Evolutionary conservation across 2,113 vertebrate genomes (phyloP).

Genomic region (Trochalopteron elliotii): DNA sequence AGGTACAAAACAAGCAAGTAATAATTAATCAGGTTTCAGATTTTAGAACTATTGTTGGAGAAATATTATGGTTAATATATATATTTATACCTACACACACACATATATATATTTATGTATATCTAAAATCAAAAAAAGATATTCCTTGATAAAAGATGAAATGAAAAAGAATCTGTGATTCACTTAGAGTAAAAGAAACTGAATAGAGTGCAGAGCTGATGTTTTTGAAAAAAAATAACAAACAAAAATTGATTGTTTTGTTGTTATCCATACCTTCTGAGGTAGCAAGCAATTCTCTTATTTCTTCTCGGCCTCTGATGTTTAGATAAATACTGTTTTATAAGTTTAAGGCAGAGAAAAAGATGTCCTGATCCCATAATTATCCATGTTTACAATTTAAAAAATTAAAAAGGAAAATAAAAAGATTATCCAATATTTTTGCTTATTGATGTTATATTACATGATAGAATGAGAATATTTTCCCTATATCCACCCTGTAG

Average conservation of each 20-base stretch:
- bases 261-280: not conserved
- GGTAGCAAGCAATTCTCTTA: not conserved
- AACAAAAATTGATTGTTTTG: not conserved
- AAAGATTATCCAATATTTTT: not conserved
- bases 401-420: not conserved
- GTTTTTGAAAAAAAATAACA: not conserved
- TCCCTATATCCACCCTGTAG: not conserved
- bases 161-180: not conserved
- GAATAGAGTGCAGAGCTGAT: not conserved
- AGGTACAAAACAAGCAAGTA: not conserved
- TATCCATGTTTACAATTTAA: not conserved
- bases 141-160: not conserved
- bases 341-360: not conserved
- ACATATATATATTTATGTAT: not conserved
- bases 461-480: not conserved
- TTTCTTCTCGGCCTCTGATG: not conserved
- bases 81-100: not conserved
- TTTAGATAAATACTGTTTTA: not conserved
- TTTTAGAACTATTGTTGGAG: not conserved
- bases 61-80: not conserved
- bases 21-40: not conserved
- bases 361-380: not conserved
- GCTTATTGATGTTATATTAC: not conserved
- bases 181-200: not conserved
- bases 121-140: not conserved